A percentile compares a stretch with the other conserved stretches of the same genome.
Evolutionary conservation across 2,797 vertebrate species (phyloP).

Genomic region (Spinus olivaceus): DNA sequence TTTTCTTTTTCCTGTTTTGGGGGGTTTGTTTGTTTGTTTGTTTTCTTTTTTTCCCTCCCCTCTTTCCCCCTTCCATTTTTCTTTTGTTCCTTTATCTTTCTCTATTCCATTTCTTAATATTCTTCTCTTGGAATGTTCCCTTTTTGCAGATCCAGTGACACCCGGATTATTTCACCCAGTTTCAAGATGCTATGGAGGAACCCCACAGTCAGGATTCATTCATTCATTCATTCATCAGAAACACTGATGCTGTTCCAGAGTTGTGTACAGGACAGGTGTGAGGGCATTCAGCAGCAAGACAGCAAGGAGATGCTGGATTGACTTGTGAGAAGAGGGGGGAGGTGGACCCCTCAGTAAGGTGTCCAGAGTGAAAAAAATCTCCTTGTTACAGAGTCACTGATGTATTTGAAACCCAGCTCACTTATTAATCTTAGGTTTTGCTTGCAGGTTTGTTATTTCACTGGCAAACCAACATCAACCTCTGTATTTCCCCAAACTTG

Average conservation of each 20-base stretch:
- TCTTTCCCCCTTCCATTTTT: neutral
- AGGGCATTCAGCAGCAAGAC: neutral
- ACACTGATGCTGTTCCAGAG: neutral
- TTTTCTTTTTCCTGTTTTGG: fast-evolving
- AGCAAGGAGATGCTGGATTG: neutral
- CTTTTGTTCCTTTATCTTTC: fast-evolving
- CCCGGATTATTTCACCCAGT: neutral
- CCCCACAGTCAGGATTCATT: neutral
- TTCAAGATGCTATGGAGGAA: neutral
- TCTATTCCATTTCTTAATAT: neutral
- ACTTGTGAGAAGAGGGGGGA: neutral
- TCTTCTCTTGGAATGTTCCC: neutral
- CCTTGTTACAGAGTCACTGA: neutral
- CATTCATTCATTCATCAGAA: neutral
- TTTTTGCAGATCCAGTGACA: neutral
- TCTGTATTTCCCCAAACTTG: neutral
- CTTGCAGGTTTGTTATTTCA: neutral
- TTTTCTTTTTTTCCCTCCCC: neutral
- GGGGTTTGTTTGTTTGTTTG: neutral
- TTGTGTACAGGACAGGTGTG: neutral
- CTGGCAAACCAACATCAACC: neutral
- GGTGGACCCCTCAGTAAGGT: neutral
- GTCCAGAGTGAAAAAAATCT: neutral
- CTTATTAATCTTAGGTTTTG: neutral
- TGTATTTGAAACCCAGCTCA: neutral